These are phyloP conservation scores for Urocolius indicus DNA, from an alignment of 2,113 vertebrate species.

Conservation along the genomic window DNA sequence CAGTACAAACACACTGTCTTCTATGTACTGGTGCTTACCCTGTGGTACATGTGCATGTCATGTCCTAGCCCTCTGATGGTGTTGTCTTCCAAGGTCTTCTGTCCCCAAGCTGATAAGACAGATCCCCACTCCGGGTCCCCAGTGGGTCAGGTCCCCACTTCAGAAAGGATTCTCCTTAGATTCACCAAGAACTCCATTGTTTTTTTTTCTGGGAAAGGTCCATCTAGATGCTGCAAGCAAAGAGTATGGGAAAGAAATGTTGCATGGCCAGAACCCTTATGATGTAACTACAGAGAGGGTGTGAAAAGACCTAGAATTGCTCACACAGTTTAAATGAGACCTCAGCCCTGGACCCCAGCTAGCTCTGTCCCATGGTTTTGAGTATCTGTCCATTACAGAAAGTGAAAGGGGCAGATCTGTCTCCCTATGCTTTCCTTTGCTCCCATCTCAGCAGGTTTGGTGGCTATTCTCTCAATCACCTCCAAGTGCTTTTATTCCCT, in stretches of 20 bases:
- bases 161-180: not conserved
- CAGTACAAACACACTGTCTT: not conserved
- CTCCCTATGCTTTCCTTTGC: not conserved
- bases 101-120: not conserved
- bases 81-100: not conserved
- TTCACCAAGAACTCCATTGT: not conserved
- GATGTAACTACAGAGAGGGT: not conserved
- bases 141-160: not conserved
- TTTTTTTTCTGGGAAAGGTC: not conserved
- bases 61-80: not conserved
- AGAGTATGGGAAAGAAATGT: not conserved
- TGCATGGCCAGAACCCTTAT: not conserved
- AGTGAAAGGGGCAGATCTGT: not conserved
- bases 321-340: not conserved
- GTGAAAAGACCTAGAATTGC: not conserved
- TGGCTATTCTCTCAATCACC: not conserved
- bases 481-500: not conserved
- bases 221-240: not conserved
- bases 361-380: not conserved
- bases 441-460: not conserved
- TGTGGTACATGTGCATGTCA: not conserved
- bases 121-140: not conserved
- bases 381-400: not conserved
- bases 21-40: not conserved
- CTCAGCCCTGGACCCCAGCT: not conserved